Conservation (phyloP, 2,113 vertebrate genomes). For the Paramisgurnus dabryanus region DNA sequence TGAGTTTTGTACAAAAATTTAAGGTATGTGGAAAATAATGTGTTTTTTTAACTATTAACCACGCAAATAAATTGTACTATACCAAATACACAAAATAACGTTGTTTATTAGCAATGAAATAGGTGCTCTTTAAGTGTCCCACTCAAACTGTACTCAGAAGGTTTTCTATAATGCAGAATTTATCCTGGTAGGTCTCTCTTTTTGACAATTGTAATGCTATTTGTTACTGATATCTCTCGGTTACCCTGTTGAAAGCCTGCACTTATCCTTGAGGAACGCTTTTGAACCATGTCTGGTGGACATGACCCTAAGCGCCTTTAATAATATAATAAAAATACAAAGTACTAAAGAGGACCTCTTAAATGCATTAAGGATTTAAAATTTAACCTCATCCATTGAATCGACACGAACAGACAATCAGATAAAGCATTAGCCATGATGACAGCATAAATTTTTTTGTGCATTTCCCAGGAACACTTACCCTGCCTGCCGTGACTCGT, state of each 20-base stretch:
- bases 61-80: too few relatives aligned
- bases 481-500: not conserved
- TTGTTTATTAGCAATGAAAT: too few relatives aligned
- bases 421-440: not conserved
- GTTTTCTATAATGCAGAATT: too few relatives aligned
- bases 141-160: too few relatives aligned
- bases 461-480: not conserved
- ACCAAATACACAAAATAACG: too few relatives aligned
- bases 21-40: too few relatives aligned
- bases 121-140: too few relatives aligned
- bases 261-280: not conserved
- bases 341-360: not conserved
- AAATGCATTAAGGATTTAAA: not conserved
- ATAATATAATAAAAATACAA: not conserved
- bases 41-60: too few relatives aligned
- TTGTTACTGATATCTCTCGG: too few relatives aligned
- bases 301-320: not conserved
- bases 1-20: too few relatives aligned
- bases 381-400: not conserved
- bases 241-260: not conserved
- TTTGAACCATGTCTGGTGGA: not conserved
- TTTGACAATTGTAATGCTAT: too few relatives aligned
- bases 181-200: too few relatives aligned
- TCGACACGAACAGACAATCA: not conserved
- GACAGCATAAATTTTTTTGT: not conserved